Base-by-base conservation (phyloP, 2,797 vertebrate species). In the Sphenodon punctatus region DNA sequence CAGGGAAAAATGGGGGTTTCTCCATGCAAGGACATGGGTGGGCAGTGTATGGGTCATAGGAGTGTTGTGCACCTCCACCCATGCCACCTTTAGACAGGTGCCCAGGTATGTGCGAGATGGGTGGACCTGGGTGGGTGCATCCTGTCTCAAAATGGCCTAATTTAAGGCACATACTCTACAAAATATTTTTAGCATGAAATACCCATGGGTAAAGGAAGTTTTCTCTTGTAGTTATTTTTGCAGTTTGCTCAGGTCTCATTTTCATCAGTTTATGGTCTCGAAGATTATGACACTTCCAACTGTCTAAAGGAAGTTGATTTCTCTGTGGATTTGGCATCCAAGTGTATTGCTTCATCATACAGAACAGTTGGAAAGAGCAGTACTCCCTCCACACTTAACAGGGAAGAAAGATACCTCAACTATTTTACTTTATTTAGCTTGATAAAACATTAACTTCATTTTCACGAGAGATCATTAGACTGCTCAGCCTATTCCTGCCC, bases 361-460 rank as follows among this genome's bases (percentile, higher is more conserved):
- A 76, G 72, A 80, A 82, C 15, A 64, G 16, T 5, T 41, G 36
- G n/a, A 61, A 11, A 7, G 36, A 74, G 27, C 60, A 19, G 76
- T 43, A 23, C 25, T 5, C 17, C 17, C 2, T 0, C 36, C 70
- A 66, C 46, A 10, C 67, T 87, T 34, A 42, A 55, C 8, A 39
- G 13, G 82, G 68, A 85, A 73, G 79, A 7, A 75, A 45, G 30
- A 64, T 13, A 68, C 8, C 22, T 38, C 30, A 66, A 36, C 9
- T n/a, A 19, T 80, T n/a, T n/a, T n/a, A n/a, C n/a, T 51, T 73
- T 36, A 16, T 51, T 51, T 51, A 51, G 48, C 27, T 51, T 27
- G n/a, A n/a, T n/a, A 51, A 25, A 51, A 48, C 48, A 25, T 25
- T 48, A 51, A 51, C 13, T 4, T 22, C 51, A 51, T 48, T 51